A percentile compares a stretch with the other conserved stretches of the same genome.
These are phyloP conservation scores for Drosophila suboccidentalis DNA, from an alignment of 2,888 invertebrate species.

Conservation along the genomic window DNA sequence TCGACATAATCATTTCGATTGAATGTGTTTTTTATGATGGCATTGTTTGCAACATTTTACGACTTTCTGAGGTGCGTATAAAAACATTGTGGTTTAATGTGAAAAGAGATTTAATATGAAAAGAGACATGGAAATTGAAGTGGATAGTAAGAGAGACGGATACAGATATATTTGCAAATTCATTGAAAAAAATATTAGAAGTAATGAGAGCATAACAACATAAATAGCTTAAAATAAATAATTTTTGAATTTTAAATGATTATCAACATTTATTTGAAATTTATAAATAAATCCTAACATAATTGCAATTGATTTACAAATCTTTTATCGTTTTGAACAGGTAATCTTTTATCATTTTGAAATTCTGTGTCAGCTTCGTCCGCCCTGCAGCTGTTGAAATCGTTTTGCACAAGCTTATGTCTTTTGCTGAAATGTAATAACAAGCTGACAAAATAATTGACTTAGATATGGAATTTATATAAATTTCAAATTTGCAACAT, in stretches of 20 bases:
- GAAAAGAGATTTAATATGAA: neutral
- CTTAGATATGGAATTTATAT: conserved; percentile 34
- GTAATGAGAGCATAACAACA: neutral
- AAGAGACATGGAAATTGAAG: neutral
- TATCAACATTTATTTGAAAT: too few species aligned
- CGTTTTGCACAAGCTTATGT: conserved; percentile 4
- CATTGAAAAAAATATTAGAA: neutral
- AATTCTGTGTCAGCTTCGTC: too few species aligned
- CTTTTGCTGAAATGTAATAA: conserved; percentile 27
- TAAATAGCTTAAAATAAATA: too few species aligned
- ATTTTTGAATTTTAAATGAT: too few species aligned
- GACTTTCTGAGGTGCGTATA: conserved; percentile 27
- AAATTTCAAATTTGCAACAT: conserved; percentile 25
- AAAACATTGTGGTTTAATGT: conserved; percentile 4
- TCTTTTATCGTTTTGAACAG: neutral
- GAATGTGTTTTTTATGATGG: conserved; percentile 47
- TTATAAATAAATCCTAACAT: too few species aligned
- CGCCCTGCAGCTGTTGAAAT: neutral
- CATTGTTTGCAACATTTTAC: conserved; percentile 38
- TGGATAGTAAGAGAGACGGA: too few species aligned
- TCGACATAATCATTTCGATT: conserved; percentile 46
- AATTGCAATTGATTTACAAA: conserved; percentile 1
- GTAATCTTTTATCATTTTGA: neutral
- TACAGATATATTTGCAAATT: neutral
- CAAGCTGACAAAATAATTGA: conserved; percentile 29